Evolutionary conservation across 2,797 vertebrate species (phyloP).

Genomic region (Crocidura indochinensis): DNA sequence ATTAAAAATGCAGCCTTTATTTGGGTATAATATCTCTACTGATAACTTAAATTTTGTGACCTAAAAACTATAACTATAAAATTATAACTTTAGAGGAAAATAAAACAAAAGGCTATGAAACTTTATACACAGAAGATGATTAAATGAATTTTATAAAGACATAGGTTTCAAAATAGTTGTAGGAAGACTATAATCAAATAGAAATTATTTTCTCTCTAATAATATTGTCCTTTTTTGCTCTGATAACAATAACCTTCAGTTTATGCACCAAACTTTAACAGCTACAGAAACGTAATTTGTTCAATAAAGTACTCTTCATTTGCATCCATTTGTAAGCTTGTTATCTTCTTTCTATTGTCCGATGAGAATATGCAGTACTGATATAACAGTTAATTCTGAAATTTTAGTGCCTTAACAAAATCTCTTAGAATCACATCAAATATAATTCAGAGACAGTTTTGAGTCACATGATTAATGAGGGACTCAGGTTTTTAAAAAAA

Average conservation of each 20-base stretch:
- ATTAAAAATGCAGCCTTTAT: not conserved
- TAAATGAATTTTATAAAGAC: constrained; percentile 12
- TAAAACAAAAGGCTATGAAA: not conserved
- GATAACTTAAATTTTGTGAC: constrained; percentile 48
- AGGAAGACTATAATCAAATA: not conserved
- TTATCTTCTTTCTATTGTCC: not conserved
- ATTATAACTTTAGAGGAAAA: too few relatives aligned
- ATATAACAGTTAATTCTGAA: constrained; percentile 20
- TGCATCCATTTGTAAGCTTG: not conserved
- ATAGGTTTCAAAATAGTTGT: constrained; percentile 1
- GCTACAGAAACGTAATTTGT: constrained; percentile 1
- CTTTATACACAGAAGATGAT: not conserved
- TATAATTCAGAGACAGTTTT: not conserved
- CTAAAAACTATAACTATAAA: too few relatives aligned
- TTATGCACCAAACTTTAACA: not conserved
- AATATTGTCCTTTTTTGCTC: not conserved
- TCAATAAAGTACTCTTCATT: not conserved
- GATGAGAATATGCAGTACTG: not conserved
- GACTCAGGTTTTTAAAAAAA: not conserved
- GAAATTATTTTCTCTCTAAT: constrained; percentile 9
- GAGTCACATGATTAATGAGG: not conserved
- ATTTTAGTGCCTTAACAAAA: constrained; percentile 11
- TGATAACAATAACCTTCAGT: not conserved
- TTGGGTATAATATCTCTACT: constrained; percentile 18
- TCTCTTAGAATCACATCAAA: not conserved